These are phyloP conservation scores for Malurus leucopterus DNA, from an alignment of 2,797 vertebrate species.

Conservation along the genomic window DNA sequence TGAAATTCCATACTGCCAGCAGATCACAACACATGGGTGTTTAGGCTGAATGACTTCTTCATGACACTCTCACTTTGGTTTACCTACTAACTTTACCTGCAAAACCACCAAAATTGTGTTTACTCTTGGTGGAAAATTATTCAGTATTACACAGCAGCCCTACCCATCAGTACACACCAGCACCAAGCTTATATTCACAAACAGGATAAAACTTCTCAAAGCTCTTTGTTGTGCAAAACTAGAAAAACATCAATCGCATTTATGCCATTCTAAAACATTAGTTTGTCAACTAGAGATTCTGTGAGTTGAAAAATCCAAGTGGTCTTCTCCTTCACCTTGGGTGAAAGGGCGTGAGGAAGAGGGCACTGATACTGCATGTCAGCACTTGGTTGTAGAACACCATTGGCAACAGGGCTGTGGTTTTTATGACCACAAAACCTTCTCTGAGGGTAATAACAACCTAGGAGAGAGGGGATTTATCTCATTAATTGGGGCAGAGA, in stretches of 20 bases:
- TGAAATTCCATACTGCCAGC: background rate
- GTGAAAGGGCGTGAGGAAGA: background rate
- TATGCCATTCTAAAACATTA: background rate
- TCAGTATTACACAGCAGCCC: background rate
- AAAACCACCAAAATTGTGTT: background rate
- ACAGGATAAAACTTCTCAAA: background rate
- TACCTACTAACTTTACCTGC: background rate
- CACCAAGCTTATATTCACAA: background rate
- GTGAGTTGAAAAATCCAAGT: background rate
- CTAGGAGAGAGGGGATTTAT: background rate
- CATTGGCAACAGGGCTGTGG: background rate
- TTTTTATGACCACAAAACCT: background rate
- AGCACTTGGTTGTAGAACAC: background rate
- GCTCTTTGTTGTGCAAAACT: background rate
- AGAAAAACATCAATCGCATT: background rate
- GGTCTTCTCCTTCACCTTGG: background rate
- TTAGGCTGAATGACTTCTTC: background rate
- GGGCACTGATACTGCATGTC: background rate
- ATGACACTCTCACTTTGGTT: background rate
- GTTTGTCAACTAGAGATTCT: background rate
- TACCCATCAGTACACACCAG: background rate
- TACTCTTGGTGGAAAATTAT: background rate
- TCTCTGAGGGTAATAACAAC: background rate
- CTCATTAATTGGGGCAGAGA: background rate
- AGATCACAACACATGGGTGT: background rate